Evolutionary conservation across 2,113 vertebrate species (phyloP), one percentile per base, ranked within the genome.

Genomic region (Martes martes): DNA sequence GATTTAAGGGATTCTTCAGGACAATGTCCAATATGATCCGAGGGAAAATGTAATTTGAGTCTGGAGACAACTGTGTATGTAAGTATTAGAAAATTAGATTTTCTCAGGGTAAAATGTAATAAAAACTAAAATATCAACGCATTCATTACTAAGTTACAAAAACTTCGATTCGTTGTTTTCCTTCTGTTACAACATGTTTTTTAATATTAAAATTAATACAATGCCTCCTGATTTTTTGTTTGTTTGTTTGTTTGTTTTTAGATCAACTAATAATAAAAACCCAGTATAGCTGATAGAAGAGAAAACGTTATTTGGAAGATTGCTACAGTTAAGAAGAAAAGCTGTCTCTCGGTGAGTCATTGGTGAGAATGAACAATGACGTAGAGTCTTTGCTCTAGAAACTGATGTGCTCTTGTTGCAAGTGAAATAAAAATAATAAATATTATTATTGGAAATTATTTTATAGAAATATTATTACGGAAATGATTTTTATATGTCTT

Each of bases 41-140:
- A 94, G 90, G 80, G 80, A 96, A 83, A 92, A 89, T 71, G 65
- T 97, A 97, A 79, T 93, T 98, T 96, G 74, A 84, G 50, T 97
- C 76, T 97, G 96, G 94, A 97, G 42, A 14, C 86, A 97, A 73
- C 1, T 95, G 67, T 97, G 61, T 9, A 28, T 96, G 97, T 98
- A 93, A 97, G 96, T 89, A 36, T 95, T 63, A 14, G 85, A 45
- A 96, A 98, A 98, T 95, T 86, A 95, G 55, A 96, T 97, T 92
- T 92, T 97, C 92, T 96, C 33, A 45, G 87, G 11, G 24, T 74
- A 50, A 96, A 94, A 97, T 84, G 19, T 78, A 97, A 98, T 94
- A 61, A 91, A 91, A 92, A 63, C 50, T 79, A 89, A 97, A 91
- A 89, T 81, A 94, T 33, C 47, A 95, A 42, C n/a, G 89, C 84